These are phyloP conservation scores for Todiramphus saurophagus DNA, from an alignment of 2,113 vertebrate species.

Conservation along the genomic window DNA sequence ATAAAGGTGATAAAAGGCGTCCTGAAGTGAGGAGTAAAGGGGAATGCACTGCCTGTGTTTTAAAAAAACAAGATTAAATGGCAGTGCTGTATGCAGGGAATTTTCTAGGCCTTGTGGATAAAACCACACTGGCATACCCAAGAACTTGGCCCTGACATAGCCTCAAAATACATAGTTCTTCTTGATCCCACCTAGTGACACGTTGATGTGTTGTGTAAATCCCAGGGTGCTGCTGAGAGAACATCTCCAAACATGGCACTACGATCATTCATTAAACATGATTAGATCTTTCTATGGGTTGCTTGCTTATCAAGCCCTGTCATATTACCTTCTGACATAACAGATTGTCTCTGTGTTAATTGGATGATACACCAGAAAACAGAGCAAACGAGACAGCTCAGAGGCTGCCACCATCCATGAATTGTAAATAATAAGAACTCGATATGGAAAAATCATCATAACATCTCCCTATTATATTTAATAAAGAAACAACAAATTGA, in stretches of 20 bases:
- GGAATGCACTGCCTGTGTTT: not conserved
- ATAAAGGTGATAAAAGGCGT: not conserved
- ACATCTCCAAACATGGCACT: not conserved
- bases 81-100: not conserved
- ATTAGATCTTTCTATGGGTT: conserved; percentile 8
- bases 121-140: not conserved
- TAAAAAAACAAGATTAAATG: not conserved
- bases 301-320: conserved; percentile 19
- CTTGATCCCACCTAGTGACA: not conserved
- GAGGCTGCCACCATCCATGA: not conserved
- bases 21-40: not conserved
- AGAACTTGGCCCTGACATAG: not conserved
- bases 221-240: not conserved
- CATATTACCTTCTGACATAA: conserved; percentile 46
- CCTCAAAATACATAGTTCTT: not conserved
- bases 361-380: conserved; percentile 24
- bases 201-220: not conserved
- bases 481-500: conserved; percentile 58
- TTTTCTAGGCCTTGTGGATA: not conserved
- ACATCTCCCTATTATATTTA: conserved; percentile 58
- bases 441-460: conserved; percentile 56
- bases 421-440: conserved; percentile 25
- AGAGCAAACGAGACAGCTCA: conserved; percentile 46
- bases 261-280: conserved; percentile 3
- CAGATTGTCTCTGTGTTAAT: conserved; percentile 39